Base-by-base conservation (phyloP, 2,113 vertebrate species). In the Recurvirostra avosetta region DNA sequence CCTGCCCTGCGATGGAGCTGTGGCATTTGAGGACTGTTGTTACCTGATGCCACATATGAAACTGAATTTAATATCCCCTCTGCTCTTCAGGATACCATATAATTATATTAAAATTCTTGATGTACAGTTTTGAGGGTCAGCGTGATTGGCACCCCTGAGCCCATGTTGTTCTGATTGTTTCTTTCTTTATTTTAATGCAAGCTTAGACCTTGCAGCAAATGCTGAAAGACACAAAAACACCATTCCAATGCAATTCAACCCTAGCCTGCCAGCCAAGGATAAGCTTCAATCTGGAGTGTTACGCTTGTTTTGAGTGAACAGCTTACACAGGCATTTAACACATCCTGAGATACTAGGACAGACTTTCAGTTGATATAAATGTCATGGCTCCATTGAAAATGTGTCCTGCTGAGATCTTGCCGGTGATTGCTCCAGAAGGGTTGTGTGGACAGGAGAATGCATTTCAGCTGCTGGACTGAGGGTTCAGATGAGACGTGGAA, bases 361-460 rank as follows among this genome's bases (percentile, higher is more conserved):
- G 83, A 77, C 65, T 86, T 95, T 49, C 59, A 92, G 72, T 77
- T 77, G 67, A 30, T 71, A n/a, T 59, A 56, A 85, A 83, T 86
- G 65, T 91, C 76, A 27, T 43, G 43, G n/a, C 65, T 86, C n/a
- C 21, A 4, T n/a, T 87, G 79, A 58, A 86, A 66, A 58, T 36
- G 15, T 43, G 17, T 75, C 86, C 75, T 94, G 43, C 83, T 92
- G 90, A 81, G 65, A 74, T 84, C 47, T 56, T 86, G 78, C 50
- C 52, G 29, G 41, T 90, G 88, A 73, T 94, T 84, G 63, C 29
- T 95, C 63, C 73, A 63, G 61, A 47, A 83, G 47, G 76, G 19
- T 36, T 92, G 56, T 77, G 56, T 72, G 68, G 52, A 52, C 76
- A 61, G 76, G 61, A 91, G 76, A 73, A 88, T 63, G 26, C 10